A percentile compares a stretch with the other conserved stretches of the same genome.
Evolutionary conservation across 2,888 invertebrate species (phyloP).

Genomic region (Drosophila longiperda): DNA sequence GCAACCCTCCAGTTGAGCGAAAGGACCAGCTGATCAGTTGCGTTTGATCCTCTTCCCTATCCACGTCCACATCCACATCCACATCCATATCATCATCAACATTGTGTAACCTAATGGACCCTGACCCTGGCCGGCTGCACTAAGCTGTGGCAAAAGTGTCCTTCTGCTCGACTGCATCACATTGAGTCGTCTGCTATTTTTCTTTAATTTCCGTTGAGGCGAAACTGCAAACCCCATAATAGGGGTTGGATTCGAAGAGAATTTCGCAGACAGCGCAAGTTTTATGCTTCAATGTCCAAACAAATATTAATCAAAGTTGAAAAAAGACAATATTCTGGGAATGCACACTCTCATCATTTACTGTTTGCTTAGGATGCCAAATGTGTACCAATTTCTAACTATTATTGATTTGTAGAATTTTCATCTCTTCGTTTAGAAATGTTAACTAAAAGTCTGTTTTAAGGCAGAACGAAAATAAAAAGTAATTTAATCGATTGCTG

Average conservation of each 20-base stretch:
- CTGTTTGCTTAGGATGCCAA: constrained; percentile 54
- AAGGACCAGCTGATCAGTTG: constrained; percentile 62
- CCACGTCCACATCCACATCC: constrained; percentile 61
- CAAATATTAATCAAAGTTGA: constrained; percentile 74
- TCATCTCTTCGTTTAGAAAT: not conserved
- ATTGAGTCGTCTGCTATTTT: constrained; percentile 51
- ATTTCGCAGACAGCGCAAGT: constrained; percentile 36
- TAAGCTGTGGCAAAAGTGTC: constrained; percentile 81
- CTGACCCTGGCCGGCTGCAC: constrained; percentile 77
- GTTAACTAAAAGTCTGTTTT: not conserved
- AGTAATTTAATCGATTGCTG: not conserved
- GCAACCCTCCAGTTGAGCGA: constrained; percentile 47
- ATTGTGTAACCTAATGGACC: constrained; percentile 83
- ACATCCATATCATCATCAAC: constrained; percentile 69
- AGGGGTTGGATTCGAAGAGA: constrained; percentile 49
- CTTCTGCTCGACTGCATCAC: constrained; percentile 67
- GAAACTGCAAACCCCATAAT: constrained; percentile 49
- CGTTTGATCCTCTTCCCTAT: constrained; percentile 23
- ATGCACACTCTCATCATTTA: not conserved
- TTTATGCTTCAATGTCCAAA: constrained; percentile 70
- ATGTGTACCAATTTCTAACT: not conserved
- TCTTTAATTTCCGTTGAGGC: constrained; percentile 55
- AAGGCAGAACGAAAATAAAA: not conserved
- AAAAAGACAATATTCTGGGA: constrained; percentile 15
- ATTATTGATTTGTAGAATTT: not conserved